These are phyloP conservation scores for Microcebus ravelobensis DNA, from an alignment of 2,113 vertebrate species.

Conservation along the genomic window DNA sequence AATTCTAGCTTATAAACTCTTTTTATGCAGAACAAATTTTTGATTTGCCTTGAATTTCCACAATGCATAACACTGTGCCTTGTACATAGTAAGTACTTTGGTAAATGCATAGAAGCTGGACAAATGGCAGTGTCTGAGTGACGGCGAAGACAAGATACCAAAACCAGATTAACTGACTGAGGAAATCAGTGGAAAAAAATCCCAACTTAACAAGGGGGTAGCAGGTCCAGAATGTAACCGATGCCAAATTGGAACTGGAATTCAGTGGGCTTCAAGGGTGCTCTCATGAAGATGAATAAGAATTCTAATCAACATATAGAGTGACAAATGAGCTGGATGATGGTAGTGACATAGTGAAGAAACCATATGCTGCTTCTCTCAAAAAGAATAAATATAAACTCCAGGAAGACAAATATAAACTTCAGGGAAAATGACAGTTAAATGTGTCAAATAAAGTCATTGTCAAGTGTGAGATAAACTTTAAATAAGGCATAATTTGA, in stretches of 20 bases:
- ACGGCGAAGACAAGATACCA: not conserved
- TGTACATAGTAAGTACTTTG: not conserved
- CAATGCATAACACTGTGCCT: not conserved
- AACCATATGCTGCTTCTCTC: not conserved
- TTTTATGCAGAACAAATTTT: not conserved
- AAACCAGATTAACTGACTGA: not conserved
- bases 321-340: conserved; percentile 15
- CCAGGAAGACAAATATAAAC: not conserved
- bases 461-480: not conserved
- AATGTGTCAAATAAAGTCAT: not conserved
- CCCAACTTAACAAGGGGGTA: not conserved
- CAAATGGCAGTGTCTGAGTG: not conserved
- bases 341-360: conserved; percentile 14
- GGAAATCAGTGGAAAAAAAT: not conserved
- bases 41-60: conserved; percentile 24
- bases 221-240: not conserved
- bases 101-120: not conserved
- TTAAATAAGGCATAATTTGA: not conserved
- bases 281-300: conserved; percentile 20
- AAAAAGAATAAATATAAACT: not conserved
- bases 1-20: not conserved
- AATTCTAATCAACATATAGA: not conserved
- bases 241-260: not conserved
- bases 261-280: not conserved
- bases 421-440: not conserved